Evolutionary conservation across 2,888 invertebrate species (phyloP).

Genomic region (Tridacna crocea): DNA sequence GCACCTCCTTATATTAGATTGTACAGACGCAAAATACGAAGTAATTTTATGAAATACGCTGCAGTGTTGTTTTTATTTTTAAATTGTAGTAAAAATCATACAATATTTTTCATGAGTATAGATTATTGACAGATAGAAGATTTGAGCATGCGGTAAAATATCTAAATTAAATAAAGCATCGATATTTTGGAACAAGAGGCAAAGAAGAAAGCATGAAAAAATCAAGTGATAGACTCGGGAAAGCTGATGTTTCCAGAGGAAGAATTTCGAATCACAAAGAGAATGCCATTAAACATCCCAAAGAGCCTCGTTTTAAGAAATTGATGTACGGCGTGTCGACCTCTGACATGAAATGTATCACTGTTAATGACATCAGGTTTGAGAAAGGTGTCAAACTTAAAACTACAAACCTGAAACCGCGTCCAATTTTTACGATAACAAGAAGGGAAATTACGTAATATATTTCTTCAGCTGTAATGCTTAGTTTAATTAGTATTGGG

Average conservation of each 20-base stretch:
- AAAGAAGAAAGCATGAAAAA: not conserved
- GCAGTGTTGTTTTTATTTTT: too few relatives aligned
- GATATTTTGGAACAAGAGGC: not conserved
- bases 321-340: not conserved
- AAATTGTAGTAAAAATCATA: too few relatives aligned
- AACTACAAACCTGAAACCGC: not conserved
- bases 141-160: too few relatives aligned
- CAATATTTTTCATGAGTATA: too few relatives aligned
- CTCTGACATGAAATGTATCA: not conserved
- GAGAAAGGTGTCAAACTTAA: not conserved
- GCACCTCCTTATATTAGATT: too few relatives aligned
- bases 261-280: not conserved
- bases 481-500: constrained; percentile 16
- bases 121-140: too few relatives aligned
- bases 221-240: not conserved
- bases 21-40: too few relatives aligned
- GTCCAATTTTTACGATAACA: constrained; percentile 20
- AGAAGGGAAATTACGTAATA: constrained; percentile 15
- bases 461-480: constrained; percentile 15
- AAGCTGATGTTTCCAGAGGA: not conserved
- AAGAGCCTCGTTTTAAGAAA: not conserved
- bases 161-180: too few relatives aligned
- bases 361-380: not conserved
- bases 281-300: not conserved
- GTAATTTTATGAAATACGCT: too few relatives aligned